Conservation (phyloP, 2,888 invertebrate genomes). For the Cephalotes varians region DNA sequence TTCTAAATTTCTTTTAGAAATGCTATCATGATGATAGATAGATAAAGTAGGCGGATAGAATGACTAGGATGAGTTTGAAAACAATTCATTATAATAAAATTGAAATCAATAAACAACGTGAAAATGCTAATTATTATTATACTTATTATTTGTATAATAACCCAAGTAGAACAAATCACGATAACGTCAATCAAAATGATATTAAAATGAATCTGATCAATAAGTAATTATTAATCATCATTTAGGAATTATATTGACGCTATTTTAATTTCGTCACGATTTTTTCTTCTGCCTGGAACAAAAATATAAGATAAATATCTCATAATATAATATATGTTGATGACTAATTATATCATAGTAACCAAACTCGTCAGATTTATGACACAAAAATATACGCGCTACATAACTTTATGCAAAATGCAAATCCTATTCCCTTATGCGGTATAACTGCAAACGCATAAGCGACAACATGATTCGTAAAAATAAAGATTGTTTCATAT, state of each 20-base stretch:
- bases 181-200: no score
- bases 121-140: neutral
- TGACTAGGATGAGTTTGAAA: neutral
- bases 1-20: slow-evolving; percentile 16
- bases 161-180: no score
- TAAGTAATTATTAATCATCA: no score
- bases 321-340: neutral
- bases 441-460: neutral
- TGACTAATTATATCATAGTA: slow-evolving; percentile 1
- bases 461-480: slow-evolving; percentile 21
- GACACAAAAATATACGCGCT: neutral
- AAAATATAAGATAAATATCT: neutral
- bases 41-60: neutral
- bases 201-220: no score
- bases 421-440: slow-evolving; percentile 8
- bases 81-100: neutral
- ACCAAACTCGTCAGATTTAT: neutral
- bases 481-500: slow-evolving; percentile 18
- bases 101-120: neutral
- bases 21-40: neutral
- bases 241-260: no score
- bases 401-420: slow-evolving; percentile 8
- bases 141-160: neutral
- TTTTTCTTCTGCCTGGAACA: no score
- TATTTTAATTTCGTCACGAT: no score